phyloP scores from a whole-genome alignment of 2,797 vertebrate genomes.

The Poecilia wingei region DNA sequence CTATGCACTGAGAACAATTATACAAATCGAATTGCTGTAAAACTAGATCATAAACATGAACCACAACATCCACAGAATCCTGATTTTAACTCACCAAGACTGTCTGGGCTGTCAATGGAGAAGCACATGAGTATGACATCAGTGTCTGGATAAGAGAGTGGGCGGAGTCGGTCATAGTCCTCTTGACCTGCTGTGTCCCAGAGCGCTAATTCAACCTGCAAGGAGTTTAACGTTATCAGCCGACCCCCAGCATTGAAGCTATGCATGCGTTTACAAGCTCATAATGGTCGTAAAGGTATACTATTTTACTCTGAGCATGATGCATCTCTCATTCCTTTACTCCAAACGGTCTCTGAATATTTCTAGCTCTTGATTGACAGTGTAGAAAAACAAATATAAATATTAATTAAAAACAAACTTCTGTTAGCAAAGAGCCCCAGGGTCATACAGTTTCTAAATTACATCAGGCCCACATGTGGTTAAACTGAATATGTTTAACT shows the following conservation, averaged over 20 bases:
- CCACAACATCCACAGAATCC: background rate
- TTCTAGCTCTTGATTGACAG: background rate
- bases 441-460: background rate
- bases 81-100: conserved; percentile 80
- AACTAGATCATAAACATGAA: background rate
- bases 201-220: conserved; percentile 87
- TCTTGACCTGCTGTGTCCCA: conserved; percentile 92
- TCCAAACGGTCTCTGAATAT: background rate
- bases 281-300: background rate
- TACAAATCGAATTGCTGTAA: background rate
- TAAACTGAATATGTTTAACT: background rate
- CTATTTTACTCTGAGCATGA: background rate
- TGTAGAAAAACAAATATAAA: background rate
- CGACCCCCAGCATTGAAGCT: too few relatives aligned
- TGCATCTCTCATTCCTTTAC: background rate
- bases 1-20: background rate
- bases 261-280: background rate
- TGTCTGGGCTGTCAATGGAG: conserved; percentile 90
- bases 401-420: background rate
- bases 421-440: background rate
- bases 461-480: background rate
- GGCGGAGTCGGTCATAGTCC: conserved; percentile 87
- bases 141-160: conserved; percentile 89
- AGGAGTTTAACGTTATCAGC: conserved; percentile 14
- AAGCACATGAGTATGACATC: conserved; percentile 93